Evolutionary conservation across 1,140 invertebrate species (phyloP), one percentile per base, ranked within the genome.

Genomic region (Campoletis sonorensis): DNA sequence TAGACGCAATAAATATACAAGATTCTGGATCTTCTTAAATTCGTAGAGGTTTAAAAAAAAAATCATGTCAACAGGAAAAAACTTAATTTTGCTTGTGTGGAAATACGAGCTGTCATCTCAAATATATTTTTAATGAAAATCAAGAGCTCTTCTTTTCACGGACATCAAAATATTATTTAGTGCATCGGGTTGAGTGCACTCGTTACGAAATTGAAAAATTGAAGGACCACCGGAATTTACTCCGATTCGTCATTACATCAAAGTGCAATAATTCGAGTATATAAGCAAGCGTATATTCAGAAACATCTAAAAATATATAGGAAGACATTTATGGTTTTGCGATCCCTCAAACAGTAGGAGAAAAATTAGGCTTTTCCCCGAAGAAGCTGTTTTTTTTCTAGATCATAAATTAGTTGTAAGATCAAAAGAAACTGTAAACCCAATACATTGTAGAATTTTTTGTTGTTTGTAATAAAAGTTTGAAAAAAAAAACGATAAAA

Each of bases 391-490:
- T 54, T 54, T 58, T 23, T 58, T 58, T 58, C 15, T 54, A 54
- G n/a, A 54, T 58, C 5, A 2, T 58, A 58, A 4, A 58, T 58
- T 58, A 58, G 54, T 23, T 58, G 18, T 58, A 58, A 58, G 54
- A 77, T 79, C 67, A 13, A 58, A 30, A 40, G 76, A 67, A 40
- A 64, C 67, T 79, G 58, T 79, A 21, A 5, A 58, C 54, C 18
- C 21, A 23, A n/a, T n/a, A 58, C 0, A 58, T 58, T 58, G 18
- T 58, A 21, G 54, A 23, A 67, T 64, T 30, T 64, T 64, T 40
- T 79, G 76, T 79, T 79, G 40, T 79, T 79, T 79, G 40, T 79
- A 79, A 79, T 67, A 77, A 77, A 77, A 77, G 54, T 61, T 79
- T 33, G 61, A 64, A 61, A 67, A n/a, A 37, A 10, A 45, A 45